These are phyloP conservation scores for Euphonia xanthogaster DNA, from an alignment of 2,797 vertebrate genomes.

Conservation along the genomic window DNA sequence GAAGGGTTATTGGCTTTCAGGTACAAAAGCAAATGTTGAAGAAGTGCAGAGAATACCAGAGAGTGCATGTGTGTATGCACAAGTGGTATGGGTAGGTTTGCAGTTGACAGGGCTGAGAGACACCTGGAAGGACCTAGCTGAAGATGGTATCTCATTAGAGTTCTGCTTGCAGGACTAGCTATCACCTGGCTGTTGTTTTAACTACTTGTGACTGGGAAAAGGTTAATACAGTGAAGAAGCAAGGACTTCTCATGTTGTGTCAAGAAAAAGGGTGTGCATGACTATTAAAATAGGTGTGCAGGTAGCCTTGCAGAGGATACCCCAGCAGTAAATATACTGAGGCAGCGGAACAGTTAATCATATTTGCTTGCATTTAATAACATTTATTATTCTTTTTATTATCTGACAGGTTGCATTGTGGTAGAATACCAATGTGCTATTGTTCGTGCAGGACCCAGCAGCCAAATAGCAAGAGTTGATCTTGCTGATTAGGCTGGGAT, in stretches of 20 bases:
- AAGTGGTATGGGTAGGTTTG: neutral
- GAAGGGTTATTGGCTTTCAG: neutral
- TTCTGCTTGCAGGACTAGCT: neutral
- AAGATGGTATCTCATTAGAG: neutral
- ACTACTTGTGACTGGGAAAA: neutral
- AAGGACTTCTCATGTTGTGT: neutral
- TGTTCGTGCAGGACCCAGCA: neutral
- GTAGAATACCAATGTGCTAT: neutral
- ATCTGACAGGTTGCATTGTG: neutral
- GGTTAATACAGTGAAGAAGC: neutral
- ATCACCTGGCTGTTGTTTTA: neutral
- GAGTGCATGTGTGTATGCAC: neutral
- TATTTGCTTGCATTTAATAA: neutral
- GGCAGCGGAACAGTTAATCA: neutral
- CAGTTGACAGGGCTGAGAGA: neutral
- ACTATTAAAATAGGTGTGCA: neutral
- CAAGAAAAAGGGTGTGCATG: neutral
- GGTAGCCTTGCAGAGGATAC: neutral
- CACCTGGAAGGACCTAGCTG: neutral
- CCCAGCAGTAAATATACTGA: neutral
- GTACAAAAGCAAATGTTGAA: neutral
- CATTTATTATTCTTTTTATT: neutral
- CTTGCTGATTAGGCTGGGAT: neutral
- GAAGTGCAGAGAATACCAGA: neutral
- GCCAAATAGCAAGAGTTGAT: neutral